phyloP scores from a whole-genome alignment of 1,140 invertebrate genomes.

The Piezodorus guildinii region DNA sequence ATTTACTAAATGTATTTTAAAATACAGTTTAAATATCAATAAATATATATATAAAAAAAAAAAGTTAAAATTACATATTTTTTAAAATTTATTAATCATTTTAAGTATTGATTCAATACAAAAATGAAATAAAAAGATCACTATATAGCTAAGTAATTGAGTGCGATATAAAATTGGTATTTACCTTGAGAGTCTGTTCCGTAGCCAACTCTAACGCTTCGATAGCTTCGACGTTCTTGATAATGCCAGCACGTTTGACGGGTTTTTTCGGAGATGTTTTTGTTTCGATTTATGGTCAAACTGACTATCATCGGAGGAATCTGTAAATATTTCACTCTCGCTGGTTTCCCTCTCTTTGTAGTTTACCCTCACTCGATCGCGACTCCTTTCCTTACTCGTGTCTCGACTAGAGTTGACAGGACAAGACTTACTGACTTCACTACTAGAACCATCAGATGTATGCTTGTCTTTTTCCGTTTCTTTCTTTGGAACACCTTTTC shows the following conservation, averaged over 20 bases:
- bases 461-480: background rate
- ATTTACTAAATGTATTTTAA: too few species aligned
- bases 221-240: conserved; percentile 48
- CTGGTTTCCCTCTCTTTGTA: conserved; percentile 25
- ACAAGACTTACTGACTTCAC: background rate
- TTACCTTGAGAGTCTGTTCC: conserved; percentile 66
- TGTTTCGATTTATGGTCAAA: conserved; percentile 35
- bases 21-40: too few species aligned
- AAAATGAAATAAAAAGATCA: too few species aligned
- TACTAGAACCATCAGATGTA: background rate
- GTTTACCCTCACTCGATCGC: conserved; percentile 19
- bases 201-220: conserved; percentile 64
- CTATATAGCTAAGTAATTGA: too few species aligned
- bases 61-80: too few species aligned
- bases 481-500: background rate
- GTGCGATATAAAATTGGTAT: conserved; percentile 22
- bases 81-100: too few species aligned
- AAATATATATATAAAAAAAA: too few species aligned
- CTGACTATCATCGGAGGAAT: conserved; percentile 25
- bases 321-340: conserved; percentile 25
- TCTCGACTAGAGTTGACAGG: conserved; percentile 10
- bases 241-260: conserved; percentile 32
- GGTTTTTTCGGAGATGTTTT: conserved; percentile 34
- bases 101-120: too few species aligned
- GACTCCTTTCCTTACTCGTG: conserved; percentile 13